phyloP scores from a whole-genome alignment of 2,113 vertebrate genomes.

The Hoplias malabaricus region DNA sequence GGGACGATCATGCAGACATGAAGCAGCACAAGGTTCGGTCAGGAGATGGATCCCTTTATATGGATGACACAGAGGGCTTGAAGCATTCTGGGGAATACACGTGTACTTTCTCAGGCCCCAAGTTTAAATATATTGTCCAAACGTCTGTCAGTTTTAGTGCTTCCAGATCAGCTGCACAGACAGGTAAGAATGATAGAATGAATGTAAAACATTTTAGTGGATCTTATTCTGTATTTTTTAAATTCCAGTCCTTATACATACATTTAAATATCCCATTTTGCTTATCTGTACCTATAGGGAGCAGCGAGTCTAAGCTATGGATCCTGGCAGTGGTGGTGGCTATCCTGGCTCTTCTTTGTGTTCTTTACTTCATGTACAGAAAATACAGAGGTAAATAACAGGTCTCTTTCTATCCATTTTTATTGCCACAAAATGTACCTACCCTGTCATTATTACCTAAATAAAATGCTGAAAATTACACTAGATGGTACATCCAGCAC shows the following conservation, averaged over 20 bases:
- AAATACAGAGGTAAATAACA: conserved; percentile 45
- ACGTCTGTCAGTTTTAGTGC: conserved; percentile 23
- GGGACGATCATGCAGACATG: conserved; percentile 11
- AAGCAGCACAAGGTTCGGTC: not conserved
- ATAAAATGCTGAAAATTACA: no score
- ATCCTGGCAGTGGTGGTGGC: conserved; percentile 36
- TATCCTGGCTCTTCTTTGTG: conserved; percentile 14
- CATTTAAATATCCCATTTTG: not conserved
- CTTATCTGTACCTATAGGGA: not conserved
- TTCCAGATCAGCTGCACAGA: not conserved
- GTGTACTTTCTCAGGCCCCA: conserved; percentile 32
- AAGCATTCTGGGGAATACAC: conserved; percentile 46
- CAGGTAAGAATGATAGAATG: not conserved
- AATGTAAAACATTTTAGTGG: not conserved
- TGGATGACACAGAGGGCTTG: conserved; percentile 20
- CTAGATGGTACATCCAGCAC: no score
- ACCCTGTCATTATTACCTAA: not conserved
- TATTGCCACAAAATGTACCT: not conserved
- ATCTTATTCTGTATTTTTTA: no score
- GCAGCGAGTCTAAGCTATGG: conserved; percentile 37
- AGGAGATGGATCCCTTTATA: conserved; percentile 46
- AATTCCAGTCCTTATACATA: no score
- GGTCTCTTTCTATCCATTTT: not conserved
- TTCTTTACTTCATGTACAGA: conserved; percentile 28
- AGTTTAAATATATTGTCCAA: conserved; percentile 25